Evolutionary conservation across 1,140 invertebrate genomes (phyloP).

Genomic region (Drosophila equinoxialis): DNA sequence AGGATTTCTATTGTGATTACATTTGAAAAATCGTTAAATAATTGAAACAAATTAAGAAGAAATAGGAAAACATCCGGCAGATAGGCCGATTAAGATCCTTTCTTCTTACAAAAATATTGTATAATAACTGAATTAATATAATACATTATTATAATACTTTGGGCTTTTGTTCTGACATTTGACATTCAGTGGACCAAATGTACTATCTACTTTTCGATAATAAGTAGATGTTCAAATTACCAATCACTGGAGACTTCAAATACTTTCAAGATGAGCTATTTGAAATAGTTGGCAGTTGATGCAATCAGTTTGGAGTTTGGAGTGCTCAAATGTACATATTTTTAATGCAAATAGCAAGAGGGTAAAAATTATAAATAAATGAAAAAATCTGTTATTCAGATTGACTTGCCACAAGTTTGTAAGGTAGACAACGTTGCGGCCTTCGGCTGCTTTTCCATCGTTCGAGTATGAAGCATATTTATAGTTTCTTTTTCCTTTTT

Average conservation of each 20-base stretch:
- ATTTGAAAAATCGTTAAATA: no score
- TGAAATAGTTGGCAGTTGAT: not conserved
- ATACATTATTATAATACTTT: no score
- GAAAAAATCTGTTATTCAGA: constrained; percentile 52
- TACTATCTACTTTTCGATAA: no score
- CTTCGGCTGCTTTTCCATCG: constrained; percentile 21
- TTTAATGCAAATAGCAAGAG: constrained; percentile 23
- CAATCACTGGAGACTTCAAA: not conserved
- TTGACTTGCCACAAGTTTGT: constrained; percentile 56
- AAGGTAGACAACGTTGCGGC: constrained; percentile 25
- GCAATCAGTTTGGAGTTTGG: not conserved
- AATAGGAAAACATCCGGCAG: no score
- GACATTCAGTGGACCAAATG: no score
- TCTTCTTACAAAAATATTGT: no score
- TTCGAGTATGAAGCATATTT: constrained; percentile 49
- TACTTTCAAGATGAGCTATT: not conserved
- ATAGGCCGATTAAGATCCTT: no score
- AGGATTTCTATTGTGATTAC: no score
- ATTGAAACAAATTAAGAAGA: no score
- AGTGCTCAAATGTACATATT: not conserved
- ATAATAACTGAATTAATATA: no score
- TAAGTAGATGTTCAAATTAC: no score
- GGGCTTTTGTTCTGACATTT: no score
- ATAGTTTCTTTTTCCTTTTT: constrained; percentile 52
- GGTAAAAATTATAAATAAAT: constrained; percentile 7